A percentile compares a stretch with the other conserved stretches of the same genome.
phyloP scores from a whole-genome alignment of 2,113 vertebrate species.

The Cyanoderma ruficeps region DNA sequence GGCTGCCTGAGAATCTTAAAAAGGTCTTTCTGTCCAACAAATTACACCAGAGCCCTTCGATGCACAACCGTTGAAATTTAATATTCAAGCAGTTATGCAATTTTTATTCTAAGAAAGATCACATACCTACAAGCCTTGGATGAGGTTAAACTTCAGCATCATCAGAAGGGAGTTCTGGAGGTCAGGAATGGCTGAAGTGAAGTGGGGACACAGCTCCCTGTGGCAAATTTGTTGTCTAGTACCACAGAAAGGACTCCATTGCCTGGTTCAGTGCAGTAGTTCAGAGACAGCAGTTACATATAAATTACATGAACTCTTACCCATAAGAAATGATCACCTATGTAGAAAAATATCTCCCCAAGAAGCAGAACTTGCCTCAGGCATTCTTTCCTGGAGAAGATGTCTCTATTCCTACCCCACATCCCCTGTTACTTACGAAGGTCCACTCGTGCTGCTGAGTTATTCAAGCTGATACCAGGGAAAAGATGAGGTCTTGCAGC shows the following conservation, averaged over 20 bases:
- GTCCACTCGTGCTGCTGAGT: neutral
- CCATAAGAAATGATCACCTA: neutral
- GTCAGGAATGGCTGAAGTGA: neutral
- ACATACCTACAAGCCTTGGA: neutral
- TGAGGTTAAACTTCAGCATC: neutral
- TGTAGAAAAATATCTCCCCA: neutral
- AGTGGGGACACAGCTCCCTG: neutral
- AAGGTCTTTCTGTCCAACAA: neutral
- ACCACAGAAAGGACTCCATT: neutral
- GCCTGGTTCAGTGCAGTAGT: neutral
- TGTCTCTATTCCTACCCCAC: neutral
- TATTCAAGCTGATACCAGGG: neutral
- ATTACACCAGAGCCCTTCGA: neutral
- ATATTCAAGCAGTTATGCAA: neutral
- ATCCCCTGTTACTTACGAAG: fast-evolving
- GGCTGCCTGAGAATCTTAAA: neutral
- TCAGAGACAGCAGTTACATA: too few relatives aligned
- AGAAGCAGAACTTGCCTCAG: neutral
- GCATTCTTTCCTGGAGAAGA: neutral
- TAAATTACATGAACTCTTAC: neutral
- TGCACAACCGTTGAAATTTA: neutral
- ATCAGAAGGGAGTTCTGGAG: neutral
- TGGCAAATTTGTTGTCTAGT: neutral
- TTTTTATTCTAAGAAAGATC: neutral
- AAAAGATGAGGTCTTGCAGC: neutral